Evolutionary conservation across 1,140 invertebrate genomes (phyloP), one percentile per base, ranked within the genome.

Genomic region (Stegodyphus dumicola): DNA sequence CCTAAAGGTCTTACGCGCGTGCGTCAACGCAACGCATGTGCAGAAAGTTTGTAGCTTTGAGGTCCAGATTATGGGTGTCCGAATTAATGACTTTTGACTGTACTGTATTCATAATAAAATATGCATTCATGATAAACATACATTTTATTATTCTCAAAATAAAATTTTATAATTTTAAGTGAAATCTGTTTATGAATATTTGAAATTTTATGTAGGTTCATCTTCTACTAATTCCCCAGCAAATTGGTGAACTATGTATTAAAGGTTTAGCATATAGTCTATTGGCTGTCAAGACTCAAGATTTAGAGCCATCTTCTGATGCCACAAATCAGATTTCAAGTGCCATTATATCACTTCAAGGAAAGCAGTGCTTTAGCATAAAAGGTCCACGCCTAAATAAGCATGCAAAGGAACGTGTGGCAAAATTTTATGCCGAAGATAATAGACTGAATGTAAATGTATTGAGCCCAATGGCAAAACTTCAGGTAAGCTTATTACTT

Each of bases 341-440:
- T 88, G 11, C 49, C 15, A 87, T 85, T n/a, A 86, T 90, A 18
- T 88, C 85, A 79, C 89, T 91, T 6, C 86, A 90, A 54, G 91
- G 91, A 6, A 91, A 91, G 81, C 91, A 91, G 88, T 88, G 85
- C 56, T 88, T 92, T 56, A 90, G 90, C 74, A 90, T 91, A 5
- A 90, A 90, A 88, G 91, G 91, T 7, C 90, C 90, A 6, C 74
- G 91, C 54, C 88, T 92, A 9, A 92, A 92, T 84, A 89, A 86
- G 77, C 90, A 89, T 70, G 90, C 90, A 70, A 89, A 90, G 74
- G 91, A 92, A 76, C 90, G 90, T 73, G 88, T 88, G 9, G 89
- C 88, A 52, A 90, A 90, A 81, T 80, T 89, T 71, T 92, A 92
- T 84, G 91, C 90, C 15, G 89, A 89, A 73, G 92, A 92, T 87